These are phyloP conservation scores for Varecia variegata DNA, from an alignment of 2,797 vertebrate species.

Conservation along the genomic window DNA sequence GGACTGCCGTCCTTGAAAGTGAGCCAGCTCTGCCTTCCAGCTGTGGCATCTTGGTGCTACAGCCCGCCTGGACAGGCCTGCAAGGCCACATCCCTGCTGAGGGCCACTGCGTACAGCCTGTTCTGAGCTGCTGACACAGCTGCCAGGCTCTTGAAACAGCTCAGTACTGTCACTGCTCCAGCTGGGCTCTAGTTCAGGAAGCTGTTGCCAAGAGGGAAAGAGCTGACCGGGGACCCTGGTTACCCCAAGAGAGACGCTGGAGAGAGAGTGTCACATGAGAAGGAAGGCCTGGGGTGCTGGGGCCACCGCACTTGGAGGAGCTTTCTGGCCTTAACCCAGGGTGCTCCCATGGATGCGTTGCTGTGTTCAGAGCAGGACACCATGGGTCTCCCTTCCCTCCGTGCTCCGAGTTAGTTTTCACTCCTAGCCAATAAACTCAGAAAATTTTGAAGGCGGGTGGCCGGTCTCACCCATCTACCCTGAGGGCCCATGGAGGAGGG, in stretches of 20 bases:
- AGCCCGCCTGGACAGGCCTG: neutral
- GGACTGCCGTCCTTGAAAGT: neutral
- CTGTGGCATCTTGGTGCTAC: fast-evolving
- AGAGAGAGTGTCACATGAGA: constrained; percentile 47
- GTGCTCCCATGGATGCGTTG: neutral
- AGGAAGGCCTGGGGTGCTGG: neutral
- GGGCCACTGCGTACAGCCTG: neutral
- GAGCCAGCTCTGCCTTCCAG: neutral
- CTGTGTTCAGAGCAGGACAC: constrained; percentile 15
- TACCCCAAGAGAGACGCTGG: neutral
- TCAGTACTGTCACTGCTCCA: neutral
- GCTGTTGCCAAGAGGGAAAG: neutral
- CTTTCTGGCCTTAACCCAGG: neutral
- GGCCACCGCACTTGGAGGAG: neutral
- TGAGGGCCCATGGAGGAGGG: neutral
- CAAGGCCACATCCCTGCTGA: neutral
- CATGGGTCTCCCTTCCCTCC: neutral
- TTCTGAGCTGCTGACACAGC: neutral
- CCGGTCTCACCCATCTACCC: neutral
- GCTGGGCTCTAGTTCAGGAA: neutral
- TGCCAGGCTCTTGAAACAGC: fast-evolving
- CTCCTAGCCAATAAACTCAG: neutral
- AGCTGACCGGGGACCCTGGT: neutral
- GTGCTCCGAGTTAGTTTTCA: neutral
- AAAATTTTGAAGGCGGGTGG: neutral